Base-by-base conservation (phyloP, 2,113 vertebrate genomes). In the Pleuronectes platessa region DNA sequence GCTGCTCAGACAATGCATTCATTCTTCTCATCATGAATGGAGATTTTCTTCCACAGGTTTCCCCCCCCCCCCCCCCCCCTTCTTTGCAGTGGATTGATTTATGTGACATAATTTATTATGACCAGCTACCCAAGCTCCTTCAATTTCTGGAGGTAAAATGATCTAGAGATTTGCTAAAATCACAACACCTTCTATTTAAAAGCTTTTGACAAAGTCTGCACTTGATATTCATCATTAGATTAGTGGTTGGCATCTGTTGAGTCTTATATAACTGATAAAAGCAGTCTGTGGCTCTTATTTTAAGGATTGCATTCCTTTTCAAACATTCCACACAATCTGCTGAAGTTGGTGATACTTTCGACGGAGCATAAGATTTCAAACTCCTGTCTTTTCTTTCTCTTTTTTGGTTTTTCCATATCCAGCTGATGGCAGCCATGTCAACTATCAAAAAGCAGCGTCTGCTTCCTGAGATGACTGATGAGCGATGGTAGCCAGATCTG, bases 71-170 rank as follows among this genome's bases (percentile, higher is more conserved):
- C 47, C 27, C 53, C 62, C 61, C 68, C 66, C 26, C 67, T 17
- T 17, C 24, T 71, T 59, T 83, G 69, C 69, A 40, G 75, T 6
- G n/a, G 84, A 92, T 91, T 93, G 90, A 92, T 92, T 91, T 89
- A 88, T 89, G 81, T 86, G 90, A 92, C 88, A 91, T 89, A 86
- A 90, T 90, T 92, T 90, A 89, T 90, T 89, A 90, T 84, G 86
- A 84, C 86, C 89, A 72, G 73, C 79, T 8, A 81, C 71, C 64
- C 79, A 49, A 81, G 82, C 89, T 78, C 71, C 87, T 86, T 84
- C 82, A 70, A 82, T 90, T 89, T 90, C 89, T 88, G 77, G 76
- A 49, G 53, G 89, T 86, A 87, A 90, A 88, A 83, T 73, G 82
- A 92, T 86, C 87, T 76, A 24, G 78, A 89, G 83, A 90, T 91